Evolutionary conservation across 2,888 invertebrate genomes (phyloP).

Genomic region (Sympetrum striolatum): DNA sequence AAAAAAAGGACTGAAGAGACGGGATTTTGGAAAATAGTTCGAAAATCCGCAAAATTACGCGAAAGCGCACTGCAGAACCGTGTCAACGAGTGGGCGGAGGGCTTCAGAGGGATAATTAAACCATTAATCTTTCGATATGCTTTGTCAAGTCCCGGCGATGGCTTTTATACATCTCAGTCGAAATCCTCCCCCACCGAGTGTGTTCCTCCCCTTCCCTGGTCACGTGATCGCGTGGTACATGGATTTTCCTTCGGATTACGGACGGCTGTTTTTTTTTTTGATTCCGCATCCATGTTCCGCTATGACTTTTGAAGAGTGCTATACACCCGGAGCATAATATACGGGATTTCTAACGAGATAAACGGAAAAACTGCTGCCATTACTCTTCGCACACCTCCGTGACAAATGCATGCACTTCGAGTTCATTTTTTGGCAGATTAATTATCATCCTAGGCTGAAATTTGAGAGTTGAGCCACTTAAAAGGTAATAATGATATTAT

Average conservation of each 20-base stretch:
- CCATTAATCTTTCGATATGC: constrained; percentile 42
- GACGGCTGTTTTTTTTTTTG: no score
- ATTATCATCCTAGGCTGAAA: no score
- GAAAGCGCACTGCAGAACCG: not conserved
- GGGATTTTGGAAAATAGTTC: not conserved
- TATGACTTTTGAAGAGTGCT: no score
- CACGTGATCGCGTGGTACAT: not conserved
- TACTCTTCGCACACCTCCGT: no score
- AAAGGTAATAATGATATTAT: no score
- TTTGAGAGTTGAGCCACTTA: no score
- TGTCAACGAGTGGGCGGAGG: not conserved
- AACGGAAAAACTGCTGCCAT: no score
- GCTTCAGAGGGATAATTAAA: constrained; percentile 19
- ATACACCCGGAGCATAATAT: no score
- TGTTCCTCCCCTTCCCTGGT: not conserved
- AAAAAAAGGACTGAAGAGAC: not conserved
- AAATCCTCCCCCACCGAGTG: not conserved
- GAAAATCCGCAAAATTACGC: not conserved
- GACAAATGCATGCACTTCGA: no score
- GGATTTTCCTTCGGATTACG: not conserved
- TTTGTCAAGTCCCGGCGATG: constrained; percentile 23
- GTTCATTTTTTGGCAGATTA: no score
- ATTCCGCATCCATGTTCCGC: no score
- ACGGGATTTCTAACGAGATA: no score
- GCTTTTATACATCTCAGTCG: constrained; percentile 24